Percentiles rank a stretch among this genome's conserved stretches.
Conservation (phyloP, 1,140 invertebrate genomes). For the Eumaeus atala region DNA sequence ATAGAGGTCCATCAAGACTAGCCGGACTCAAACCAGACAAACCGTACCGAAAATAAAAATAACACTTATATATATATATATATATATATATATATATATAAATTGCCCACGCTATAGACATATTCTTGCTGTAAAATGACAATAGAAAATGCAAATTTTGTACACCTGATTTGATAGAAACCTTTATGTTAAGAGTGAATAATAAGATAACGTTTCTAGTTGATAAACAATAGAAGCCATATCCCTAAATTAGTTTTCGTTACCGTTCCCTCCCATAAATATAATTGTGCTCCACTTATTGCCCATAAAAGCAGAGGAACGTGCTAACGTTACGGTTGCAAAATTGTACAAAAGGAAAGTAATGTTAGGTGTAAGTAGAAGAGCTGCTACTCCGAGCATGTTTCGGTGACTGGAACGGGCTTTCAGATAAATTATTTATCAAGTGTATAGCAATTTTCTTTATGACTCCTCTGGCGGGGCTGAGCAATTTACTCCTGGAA, state of each 20-base stretch:
- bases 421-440: constrained; percentile 74
- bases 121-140: no score
- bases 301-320: constrained; percentile 70
- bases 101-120: no score
- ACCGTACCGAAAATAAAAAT: no score
- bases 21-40: no score
- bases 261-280: constrained; percentile 67
- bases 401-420: constrained; percentile 69
- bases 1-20: no score
- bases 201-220: background rate
- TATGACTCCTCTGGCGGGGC: constrained; percentile 71
- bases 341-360: constrained; percentile 73
- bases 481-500: constrained; percentile 70
- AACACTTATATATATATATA: no score
- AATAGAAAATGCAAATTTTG: no score
- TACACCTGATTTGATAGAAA: no score
- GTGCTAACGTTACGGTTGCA: constrained; percentile 68
- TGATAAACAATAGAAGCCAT: constrained; percentile 19
- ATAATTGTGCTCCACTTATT: constrained; percentile 73
- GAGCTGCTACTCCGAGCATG: constrained; percentile 53
- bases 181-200: no score
- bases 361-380: constrained; percentile 69
- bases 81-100: no score
- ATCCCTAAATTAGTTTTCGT: constrained; percentile 65
- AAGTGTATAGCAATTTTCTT: constrained; percentile 74